These are phyloP conservation scores for Astreopora myriophthalma DNA, from an alignment of 64 coral and sea anemone species.

Conservation along the genomic window DNA sequence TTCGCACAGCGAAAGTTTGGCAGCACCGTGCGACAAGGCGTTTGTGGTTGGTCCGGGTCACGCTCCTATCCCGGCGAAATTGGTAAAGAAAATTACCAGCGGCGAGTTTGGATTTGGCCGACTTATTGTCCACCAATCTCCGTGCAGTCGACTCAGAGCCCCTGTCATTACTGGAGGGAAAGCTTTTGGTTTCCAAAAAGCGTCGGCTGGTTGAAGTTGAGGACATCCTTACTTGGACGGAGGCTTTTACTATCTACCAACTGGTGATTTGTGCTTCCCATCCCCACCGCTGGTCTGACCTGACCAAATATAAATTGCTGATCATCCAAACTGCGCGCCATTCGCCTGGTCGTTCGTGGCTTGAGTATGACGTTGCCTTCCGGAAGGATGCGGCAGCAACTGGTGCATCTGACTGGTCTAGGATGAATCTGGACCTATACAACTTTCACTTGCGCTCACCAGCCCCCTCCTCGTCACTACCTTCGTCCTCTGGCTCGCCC, in stretches of 20 bases:
- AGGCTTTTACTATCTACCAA: not conserved
- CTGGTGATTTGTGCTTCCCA: not conserved
- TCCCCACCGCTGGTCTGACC: not conserved
- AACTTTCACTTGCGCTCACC: not conserved
- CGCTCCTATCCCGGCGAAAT: too few species aligned
- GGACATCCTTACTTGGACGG: not conserved
- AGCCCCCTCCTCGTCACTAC: not conserved
- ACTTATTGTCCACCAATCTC: too few species aligned
- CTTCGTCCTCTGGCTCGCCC: too few species aligned
- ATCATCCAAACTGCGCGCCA: not conserved
- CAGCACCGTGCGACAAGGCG: too few species aligned
- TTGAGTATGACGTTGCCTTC: not conserved
- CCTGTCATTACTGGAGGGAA: too few species aligned
- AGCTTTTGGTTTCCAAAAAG: too few species aligned
- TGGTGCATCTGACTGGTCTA: not conserved
- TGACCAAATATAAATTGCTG: not conserved
- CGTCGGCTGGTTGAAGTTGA: too few species aligned
- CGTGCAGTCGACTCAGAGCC: too few species aligned
- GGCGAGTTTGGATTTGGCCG: too few species aligned
- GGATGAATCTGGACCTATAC: not conserved
- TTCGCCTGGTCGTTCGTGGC: not conserved
- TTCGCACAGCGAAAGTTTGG: too few species aligned
- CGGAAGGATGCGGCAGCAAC: not conserved
- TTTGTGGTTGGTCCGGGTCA: too few species aligned
- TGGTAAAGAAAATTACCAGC: too few species aligned